Base-by-base conservation (phyloP, 1,140 invertebrate species). In the Epicauta chinensis region DNA sequence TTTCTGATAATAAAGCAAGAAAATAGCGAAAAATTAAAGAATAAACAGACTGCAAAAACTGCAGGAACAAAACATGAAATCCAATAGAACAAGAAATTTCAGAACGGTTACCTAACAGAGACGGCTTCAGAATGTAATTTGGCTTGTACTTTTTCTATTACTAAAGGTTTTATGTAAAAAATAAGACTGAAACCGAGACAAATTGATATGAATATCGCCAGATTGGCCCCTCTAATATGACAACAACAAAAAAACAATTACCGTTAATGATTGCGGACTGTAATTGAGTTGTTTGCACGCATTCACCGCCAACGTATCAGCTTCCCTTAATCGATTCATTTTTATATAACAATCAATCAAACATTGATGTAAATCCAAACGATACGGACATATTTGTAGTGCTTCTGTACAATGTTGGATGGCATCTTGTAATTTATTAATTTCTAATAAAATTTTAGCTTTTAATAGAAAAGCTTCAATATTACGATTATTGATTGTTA, bases 401-500 rank as follows among this genome's bases (percentile, higher is more conserved):
- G 84, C 87, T 68, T 89, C 84, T 57, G 82, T 74, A 68, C 86
- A 89, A 65, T 85, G 81, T 34, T 76, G 70, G 1, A 82, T 73
- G 5, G 87, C 84, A 55, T 89, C 86, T 46, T 79, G 76, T 58
- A 77, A 79, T 56, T 86, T 86, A 64, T 86, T 87, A 39, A 87
- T 69, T 54, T 87, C 81, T 17, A 84, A 70, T 1, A 89, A 71
- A 36, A 86, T 79, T 59, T 77, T 77, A 1, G 84, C 87, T 66
- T 87, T 84, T 5, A 89, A 67, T 37, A 90, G 73, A 11, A 86
- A 72, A 2, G 84, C 86, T 66, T 90, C 86, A 11, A 87, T 74
- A 67, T 78, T 79, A 38, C 60, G 61, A 16, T 56, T 62, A 45
- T 65, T 61, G 37, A 72, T 46, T 3, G 63, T 41, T 48, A 69